These are phyloP conservation scores for Myotis planiceps DNA, from an alignment of 2,797 vertebrate genomes.

Conservation along the genomic window DNA sequence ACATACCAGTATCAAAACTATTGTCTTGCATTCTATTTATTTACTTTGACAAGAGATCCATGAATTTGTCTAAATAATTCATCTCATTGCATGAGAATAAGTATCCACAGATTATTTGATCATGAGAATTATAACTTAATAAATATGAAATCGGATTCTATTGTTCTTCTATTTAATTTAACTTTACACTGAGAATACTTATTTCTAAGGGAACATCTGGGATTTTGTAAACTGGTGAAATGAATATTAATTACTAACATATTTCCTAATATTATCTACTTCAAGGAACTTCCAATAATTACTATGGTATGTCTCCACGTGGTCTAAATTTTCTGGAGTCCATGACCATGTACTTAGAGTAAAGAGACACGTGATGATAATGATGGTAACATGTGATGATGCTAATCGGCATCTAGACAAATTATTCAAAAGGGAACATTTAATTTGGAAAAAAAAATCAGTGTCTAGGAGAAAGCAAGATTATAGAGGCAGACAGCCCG, in stretches of 20 bases:
- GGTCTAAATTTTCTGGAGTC: background rate
- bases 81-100: slow-evolving; percentile 13
- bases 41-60: slow-evolving; percentile 29
- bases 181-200: background rate
- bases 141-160: slow-evolving; percentile 30
- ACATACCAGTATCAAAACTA: background rate
- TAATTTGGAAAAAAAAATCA: background rate
- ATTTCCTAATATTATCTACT: slow-evolving; percentile 18
- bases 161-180: slow-evolving; percentile 22
- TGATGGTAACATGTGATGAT: background rate
- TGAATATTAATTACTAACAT: slow-evolving; percentile 8
- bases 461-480: background rate
- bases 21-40: slow-evolving; percentile 4
- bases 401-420: background rate
- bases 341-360: background rate
- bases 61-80: slow-evolving; percentile 52
- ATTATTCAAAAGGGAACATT: slow-evolving; percentile 18
- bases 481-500: background rate
- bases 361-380: background rate
- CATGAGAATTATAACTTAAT: background rate
- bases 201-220: background rate
- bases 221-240: slow-evolving; percentile 34
- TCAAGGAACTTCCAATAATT: background rate
- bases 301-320: background rate
- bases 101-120: background rate